phyloP scores from a whole-genome alignment of 2,113 vertebrate species.

The Coptodon rendalli region DNA sequence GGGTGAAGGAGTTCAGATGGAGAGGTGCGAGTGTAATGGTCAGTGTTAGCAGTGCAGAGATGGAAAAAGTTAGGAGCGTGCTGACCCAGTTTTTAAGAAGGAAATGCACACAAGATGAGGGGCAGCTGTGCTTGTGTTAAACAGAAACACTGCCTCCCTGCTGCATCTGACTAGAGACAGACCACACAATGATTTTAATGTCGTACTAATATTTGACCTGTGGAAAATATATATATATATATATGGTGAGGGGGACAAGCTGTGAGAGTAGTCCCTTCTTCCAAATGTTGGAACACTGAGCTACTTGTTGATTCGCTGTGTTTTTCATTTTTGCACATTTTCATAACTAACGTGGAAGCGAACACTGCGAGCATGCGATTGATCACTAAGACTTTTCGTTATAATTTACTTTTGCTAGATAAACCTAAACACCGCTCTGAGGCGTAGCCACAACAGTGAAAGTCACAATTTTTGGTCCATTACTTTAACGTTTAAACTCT shows the following conservation, averaged over 20 bases:
- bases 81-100: slow-evolving; percentile 38
- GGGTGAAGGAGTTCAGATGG: not conserved
- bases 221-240: rapidly evolving
- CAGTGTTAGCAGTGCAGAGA: not conserved
- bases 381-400: not conserved
- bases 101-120: not conserved
- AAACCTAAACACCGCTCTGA: not conserved
- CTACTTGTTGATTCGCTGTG: not conserved
- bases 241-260: not conserved
- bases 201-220: not conserved
- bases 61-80: slow-evolving; percentile 27
- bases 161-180: not conserved
- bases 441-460: not conserved
- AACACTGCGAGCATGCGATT: not conserved
- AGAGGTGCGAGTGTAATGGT: not conserved
- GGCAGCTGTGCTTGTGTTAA: slow-evolving; percentile 7
- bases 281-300: not conserved
- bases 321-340: not conserved
- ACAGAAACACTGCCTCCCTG: not conserved
- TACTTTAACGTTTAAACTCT: not conserved
- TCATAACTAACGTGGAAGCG: not conserved
- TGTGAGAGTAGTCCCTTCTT: not conserved
- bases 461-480: not conserved
- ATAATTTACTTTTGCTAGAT: not conserved
- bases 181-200: not conserved